phyloP scores from a whole-genome alignment of 2,113 vertebrate genomes.

The Cyprichromis sp. region DNA sequence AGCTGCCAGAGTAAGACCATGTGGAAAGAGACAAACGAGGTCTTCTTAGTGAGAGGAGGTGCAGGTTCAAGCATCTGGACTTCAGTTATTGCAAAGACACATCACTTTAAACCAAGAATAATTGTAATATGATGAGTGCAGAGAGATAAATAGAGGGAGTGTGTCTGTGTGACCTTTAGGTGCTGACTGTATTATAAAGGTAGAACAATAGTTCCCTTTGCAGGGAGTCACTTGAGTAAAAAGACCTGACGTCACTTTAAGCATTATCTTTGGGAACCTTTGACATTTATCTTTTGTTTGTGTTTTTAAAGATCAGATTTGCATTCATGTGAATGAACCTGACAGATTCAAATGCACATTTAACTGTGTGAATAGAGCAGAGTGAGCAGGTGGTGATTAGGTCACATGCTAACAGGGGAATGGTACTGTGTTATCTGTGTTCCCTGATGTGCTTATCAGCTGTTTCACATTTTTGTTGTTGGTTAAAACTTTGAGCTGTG shows the following conservation, averaged over 20 bases:
- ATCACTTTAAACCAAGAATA: neutral
- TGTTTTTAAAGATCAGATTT: neutral
- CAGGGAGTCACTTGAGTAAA: neutral
- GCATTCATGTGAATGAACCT: conserved; percentile 7
- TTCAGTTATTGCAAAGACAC: neutral
- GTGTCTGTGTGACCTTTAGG: neutral
- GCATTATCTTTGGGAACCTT: neutral
- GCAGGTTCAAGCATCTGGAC: neutral
- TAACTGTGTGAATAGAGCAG: neutral
- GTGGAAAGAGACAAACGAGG: neutral
- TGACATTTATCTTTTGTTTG: neutral
- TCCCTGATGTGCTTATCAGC: neutral
- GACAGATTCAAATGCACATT: neutral
- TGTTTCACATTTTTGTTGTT: neutral
- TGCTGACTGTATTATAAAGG: neutral
- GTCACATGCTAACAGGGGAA: neutral
- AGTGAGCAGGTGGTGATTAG: neutral
- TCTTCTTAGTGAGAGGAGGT: neutral
- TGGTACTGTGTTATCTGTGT: neutral
- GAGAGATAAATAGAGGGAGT: neutral
- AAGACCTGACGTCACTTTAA: neutral
- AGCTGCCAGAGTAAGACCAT: neutral
- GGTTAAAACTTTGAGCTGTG: conserved; percentile 24
- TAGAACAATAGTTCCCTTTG: conserved; percentile 3
- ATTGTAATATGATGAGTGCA: neutral